Evolutionary conservation across 2,797 vertebrate species (phyloP), one percentile per base, ranked within the genome.

Genomic region (Anolis apletophallus): DNA sequence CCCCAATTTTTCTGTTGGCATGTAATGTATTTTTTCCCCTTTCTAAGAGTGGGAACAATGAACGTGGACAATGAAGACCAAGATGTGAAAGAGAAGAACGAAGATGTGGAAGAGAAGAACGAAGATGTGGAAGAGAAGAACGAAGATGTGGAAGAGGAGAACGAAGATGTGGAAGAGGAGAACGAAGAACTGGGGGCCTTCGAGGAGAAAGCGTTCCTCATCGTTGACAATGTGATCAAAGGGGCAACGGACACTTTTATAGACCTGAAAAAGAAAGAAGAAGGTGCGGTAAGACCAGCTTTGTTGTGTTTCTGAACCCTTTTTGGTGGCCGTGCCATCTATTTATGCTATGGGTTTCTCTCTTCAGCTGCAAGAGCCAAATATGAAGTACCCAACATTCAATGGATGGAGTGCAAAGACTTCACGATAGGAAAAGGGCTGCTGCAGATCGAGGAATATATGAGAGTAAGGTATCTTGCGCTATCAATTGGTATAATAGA

Each of bases 341-440:
- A 34, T 55, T 26, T 59, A 10, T 1, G 3, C 1, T 3, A 2
- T 21, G 3, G 55, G 79, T 73, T 87, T 82, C 74, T 40, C 69
- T 69, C 17, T 7, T 88, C 93, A 78, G 88, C 93, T 92, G 61
- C 86, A 96, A 85, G 61, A 10, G 17, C 69, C 1, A 36, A 85
- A 46, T 13, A 50, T 0, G 3, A 85, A 8, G 55, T 84, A 5
- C 90, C 68, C 50, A 94, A 93, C 26, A 91, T 97, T n/a, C n/a
- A 87, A 3, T 98, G 98, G 98, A 86, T 91, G 10, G 80, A 94
- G 1, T 92, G 95, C 55, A 85, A 95, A 80, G 95, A 97, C 88
- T 98, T 98, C 83, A 97, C 97, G 0, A 81, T 94, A 5, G 95
- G 97, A 54, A 88, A 81, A 26, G 97, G 98, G 4, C 91, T 23